Conservation (phyloP, 2,797 vertebrate genomes). For the Gadopsis marmoratus region DNA sequence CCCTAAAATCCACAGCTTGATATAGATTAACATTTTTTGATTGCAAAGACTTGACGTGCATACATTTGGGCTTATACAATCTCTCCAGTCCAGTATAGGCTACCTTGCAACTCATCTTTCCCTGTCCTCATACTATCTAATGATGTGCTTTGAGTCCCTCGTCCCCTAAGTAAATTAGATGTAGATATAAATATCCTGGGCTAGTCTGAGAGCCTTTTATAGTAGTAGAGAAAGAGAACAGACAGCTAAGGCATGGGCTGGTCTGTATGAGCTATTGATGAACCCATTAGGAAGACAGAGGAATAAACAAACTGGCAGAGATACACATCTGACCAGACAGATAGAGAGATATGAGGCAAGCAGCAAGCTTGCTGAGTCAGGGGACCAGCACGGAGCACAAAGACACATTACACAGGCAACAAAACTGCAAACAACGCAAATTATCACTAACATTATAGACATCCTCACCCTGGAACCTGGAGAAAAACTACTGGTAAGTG, state of each 20-base stretch:
- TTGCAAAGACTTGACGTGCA: background rate
- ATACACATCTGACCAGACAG: slow-evolving; percentile 59
- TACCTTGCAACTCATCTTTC: background rate
- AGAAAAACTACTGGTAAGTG: background rate
- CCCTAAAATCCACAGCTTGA: background rate
- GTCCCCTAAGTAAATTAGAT: slow-evolving; percentile 32
- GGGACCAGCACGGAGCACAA: slow-evolving; percentile 8
- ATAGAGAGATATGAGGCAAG: slow-evolving; percentile 57
- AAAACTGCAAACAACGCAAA: slow-evolving; percentile 58
- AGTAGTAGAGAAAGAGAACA: slow-evolving; percentile 17
- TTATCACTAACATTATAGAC: slow-evolving; percentile 33
- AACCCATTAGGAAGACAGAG: slow-evolving; percentile 50
- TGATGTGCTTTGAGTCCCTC: slow-evolving; percentile 14
- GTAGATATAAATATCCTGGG: slow-evolving; percentile 59
- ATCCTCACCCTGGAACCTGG: slow-evolving; percentile 13
- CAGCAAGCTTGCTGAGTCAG: slow-evolving; percentile 66
- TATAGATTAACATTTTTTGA: background rate
- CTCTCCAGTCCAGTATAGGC: background rate
- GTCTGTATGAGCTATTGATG: slow-evolving; percentile 52
- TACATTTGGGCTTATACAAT: background rate
- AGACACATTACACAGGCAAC: slow-evolving; percentile 51
- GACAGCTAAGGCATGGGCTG: slow-evolving; percentile 17
- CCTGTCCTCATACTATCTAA: background rate
- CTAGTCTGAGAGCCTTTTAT: slow-evolving; percentile 35
- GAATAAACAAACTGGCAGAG: slow-evolving; percentile 33